Conservation (phyloP, 2,888 invertebrate genomes). For the Acronicta psi region DNA sequence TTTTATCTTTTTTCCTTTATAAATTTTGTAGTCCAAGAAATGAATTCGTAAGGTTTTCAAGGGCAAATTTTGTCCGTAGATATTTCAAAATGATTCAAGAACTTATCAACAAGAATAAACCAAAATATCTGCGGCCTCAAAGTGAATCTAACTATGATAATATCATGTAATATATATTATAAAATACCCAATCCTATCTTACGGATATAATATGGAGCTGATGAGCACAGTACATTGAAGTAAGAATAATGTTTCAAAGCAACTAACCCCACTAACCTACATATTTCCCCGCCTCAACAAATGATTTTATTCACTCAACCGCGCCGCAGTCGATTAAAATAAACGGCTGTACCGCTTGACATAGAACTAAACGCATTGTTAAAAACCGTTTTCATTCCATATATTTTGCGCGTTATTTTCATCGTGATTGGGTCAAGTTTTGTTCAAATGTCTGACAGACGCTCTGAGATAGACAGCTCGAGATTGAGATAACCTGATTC, state of each 20-base stretch:
- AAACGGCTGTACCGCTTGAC: conserved; percentile 28
- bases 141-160: too few relatives aligned
- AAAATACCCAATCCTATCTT: too few relatives aligned
- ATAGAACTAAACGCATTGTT: conserved; percentile 27
- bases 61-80: background rate
- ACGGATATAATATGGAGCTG: too few relatives aligned
- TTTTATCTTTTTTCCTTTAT: background rate
- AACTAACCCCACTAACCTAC: conserved; percentile 2
- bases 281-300: conserved; percentile 27
- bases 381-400: conserved; percentile 17
- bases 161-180: too few relatives aligned
- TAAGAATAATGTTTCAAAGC: conserved; percentile 12
- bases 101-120: too few relatives aligned
- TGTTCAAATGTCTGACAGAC: conserved; percentile 23
- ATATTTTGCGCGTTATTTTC: conserved; percentile 28
- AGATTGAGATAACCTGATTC: conserved; percentile 44
- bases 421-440: conserved; percentile 19
- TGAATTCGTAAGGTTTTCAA: conserved; percentile 8
- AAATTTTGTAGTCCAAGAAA: too few relatives aligned
- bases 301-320: conserved; percentile 41
- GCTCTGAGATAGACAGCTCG: conserved; percentile 29
- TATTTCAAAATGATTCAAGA: too few relatives aligned
- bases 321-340: conserved; percentile 38
- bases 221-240: too few relatives aligned
- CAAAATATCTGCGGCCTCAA: too few relatives aligned